Base-by-base conservation (phyloP, 2,113 vertebrate genomes). In the Passer montanus region DNA sequence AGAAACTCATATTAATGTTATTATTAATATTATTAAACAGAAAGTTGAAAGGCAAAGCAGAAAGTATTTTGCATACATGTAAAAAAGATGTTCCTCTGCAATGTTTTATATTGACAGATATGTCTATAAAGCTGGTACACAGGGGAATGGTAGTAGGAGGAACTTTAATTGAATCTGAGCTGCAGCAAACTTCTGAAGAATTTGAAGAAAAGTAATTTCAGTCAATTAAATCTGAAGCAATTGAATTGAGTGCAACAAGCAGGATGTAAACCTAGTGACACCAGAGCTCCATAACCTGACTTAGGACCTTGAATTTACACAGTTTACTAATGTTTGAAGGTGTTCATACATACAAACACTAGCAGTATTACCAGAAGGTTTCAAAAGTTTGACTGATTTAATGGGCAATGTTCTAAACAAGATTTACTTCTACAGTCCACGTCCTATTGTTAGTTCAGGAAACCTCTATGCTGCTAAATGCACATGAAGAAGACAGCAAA, bases 81-180 rank as follows among this genome's bases (percentile, higher is more conserved):
- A 55, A 94, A 91, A 88, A 89, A 89, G 50, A 69, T 94, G 73
- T 90, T 91, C 41, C 19, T 91, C 23, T 81, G 27, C 18, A 92
- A 74, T 62, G 62, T 93, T 93, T 86, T 49, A 74, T 53, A 90
- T 46, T 94, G 60, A 90, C 44, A 92, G 91, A 91, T 88, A 56
- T 63, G 63, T 90, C 76, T 97, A 85, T 94, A 95, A 91, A 49
- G 17, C n/a, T 30, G 75, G 30, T 82, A 72, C 19, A 10, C 37
- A 8, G 22, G 56, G 56, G 39, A 67, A 56, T 43, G 37, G 9
- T 22, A 68, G 37, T 27, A 87, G 49, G 27, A 50, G 15, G 39
- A 91, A 77, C 46, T 62, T 90, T 63, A 89, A 75, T 82, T 91
- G 60, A 87, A 94, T 79, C 24, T 68, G 70, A 90, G 53, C n/a